These are phyloP conservation scores for Cygnus atratus DNA, from an alignment of 2,113 vertebrate genomes.

Conservation along the genomic window DNA sequence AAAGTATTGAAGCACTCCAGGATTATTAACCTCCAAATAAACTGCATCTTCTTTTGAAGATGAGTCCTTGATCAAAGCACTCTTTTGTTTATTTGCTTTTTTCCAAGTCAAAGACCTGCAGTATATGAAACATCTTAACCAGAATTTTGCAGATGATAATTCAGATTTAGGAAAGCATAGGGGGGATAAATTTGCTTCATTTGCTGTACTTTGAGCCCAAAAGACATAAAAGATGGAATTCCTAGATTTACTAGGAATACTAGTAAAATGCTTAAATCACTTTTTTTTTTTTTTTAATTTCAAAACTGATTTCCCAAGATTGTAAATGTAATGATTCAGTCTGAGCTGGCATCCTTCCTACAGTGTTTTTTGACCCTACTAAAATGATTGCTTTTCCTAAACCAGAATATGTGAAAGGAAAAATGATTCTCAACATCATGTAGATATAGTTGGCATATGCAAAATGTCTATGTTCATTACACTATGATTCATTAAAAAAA, in stretches of 20 bases:
- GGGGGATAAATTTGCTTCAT: neutral
- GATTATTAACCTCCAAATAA: conserved; percentile 56
- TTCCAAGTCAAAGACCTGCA: neutral
- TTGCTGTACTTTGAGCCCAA: neutral
- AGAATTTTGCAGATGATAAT: neutral
- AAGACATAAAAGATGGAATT: neutral
- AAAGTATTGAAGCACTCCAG: conserved; percentile 30
- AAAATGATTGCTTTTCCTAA: conserved; percentile 43
- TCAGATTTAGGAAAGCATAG: neutral
- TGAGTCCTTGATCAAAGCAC: conserved; percentile 52
- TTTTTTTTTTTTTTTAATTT: neutral
- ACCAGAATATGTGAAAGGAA: conserved; percentile 28
- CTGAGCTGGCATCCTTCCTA: conserved; percentile 12
- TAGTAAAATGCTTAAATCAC: neutral
- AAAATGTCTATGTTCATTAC: neutral
- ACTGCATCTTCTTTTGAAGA: conserved; percentile 25
- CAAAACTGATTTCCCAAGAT: neutral
- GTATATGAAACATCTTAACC: conserved; percentile 12
- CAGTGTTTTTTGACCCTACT: conserved; percentile 4
- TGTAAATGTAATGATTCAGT: neutral
- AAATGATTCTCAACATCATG: neutral
- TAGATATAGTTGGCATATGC: neutral
- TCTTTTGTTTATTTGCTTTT: neutral
- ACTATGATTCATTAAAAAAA: neutral
- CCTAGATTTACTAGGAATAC: neutral